Conservation (phyloP, 2,113 vertebrate species). For the Melozone crissalis region DNA sequence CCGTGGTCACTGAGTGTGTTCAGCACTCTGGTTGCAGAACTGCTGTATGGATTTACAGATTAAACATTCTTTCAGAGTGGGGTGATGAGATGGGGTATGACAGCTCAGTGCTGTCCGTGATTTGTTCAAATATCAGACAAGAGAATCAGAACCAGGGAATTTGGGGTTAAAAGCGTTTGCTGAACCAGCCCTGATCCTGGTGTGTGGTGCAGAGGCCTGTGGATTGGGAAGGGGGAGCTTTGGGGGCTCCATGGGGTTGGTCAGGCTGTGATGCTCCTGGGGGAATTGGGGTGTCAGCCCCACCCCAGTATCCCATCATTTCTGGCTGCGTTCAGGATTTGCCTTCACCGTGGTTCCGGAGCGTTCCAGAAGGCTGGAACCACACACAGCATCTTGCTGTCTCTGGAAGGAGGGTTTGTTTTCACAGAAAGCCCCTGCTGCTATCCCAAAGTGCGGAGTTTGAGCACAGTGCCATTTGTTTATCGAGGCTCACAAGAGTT, state of each 20-base stretch:
- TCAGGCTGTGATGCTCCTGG: background rate
- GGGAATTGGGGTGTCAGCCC: background rate
- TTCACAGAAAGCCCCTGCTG: background rate
- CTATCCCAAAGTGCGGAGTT: background rate
- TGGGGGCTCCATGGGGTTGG: background rate
- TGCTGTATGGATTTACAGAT: background rate
- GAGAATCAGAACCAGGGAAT: background rate
- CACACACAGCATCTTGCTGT: background rate
- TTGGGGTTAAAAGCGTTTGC: background rate
- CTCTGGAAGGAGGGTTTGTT: background rate
- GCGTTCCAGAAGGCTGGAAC: background rate
- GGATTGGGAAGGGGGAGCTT: background rate
- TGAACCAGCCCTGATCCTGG: background rate
- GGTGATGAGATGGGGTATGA: background rate
- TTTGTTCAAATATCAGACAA: background rate
- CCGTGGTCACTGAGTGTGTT: rapidly evolving
- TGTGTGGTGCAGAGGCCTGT: background rate
- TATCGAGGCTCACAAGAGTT: background rate
- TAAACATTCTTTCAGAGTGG: background rate
- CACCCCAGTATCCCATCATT: rapidly evolving
- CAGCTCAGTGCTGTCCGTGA: background rate
- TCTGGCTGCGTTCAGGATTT: background rate
- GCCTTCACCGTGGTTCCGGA: background rate
- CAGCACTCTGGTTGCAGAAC: background rate
- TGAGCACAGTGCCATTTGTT: background rate